Evolutionary conservation across 2,888 invertebrate genomes (phyloP).

Genomic region (Adelphocoris suturalis): DNA sequence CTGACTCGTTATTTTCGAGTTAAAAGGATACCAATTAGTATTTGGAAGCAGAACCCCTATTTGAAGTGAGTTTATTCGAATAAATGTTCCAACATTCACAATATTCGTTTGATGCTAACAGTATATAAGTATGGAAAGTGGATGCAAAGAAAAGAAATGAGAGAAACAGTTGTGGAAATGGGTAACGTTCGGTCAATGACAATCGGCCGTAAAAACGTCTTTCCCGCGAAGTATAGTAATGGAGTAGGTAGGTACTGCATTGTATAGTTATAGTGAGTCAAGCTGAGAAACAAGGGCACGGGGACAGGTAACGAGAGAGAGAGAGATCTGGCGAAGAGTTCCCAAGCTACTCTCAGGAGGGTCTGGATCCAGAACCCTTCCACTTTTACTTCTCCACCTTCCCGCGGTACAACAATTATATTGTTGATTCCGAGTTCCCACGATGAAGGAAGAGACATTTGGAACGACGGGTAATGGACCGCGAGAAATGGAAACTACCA

Average conservation of each 20-base stretch:
- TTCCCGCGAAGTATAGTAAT: not conserved
- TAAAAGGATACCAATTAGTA: too few relatives aligned
- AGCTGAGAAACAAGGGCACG: slow-evolving; percentile 2
- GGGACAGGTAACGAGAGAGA: not conserved
- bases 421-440: not conserved
- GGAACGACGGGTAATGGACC: not conserved
- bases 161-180: not conserved
- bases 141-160: not conserved
- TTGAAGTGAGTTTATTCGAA: too few relatives aligned
- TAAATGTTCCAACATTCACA: too few relatives aligned
- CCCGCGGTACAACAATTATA: not conserved
- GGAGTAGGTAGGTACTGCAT: not conserved
- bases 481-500: not conserved
- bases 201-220: not conserved
- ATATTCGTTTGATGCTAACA: too few relatives aligned
- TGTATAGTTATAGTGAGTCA: not conserved
- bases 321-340: not conserved
- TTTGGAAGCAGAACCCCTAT: too few relatives aligned
- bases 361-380: not conserved
- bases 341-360: not conserved
- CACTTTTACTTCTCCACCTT: not conserved
- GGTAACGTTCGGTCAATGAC: not conserved
- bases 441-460: not conserved
- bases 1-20: too few relatives aligned
- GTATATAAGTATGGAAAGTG: not conserved